A percentile compares a stretch with the other conserved stretches of the same genome.
Conservation (phyloP, 2,888 invertebrate genomes). For the Cacoxenus indagator region DNA sequence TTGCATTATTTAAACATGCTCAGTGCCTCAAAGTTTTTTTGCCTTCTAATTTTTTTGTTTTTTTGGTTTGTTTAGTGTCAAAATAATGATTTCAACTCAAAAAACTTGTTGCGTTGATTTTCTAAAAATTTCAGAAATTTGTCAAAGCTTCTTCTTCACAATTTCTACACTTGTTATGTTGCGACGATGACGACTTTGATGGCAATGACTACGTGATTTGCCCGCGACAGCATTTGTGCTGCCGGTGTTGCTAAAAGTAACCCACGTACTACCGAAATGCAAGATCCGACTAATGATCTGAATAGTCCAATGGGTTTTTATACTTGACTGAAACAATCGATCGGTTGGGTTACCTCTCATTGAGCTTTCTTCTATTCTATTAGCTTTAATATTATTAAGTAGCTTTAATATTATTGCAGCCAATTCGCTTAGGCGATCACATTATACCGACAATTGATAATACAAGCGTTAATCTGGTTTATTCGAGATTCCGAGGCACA, state of each 20-base stretch:
- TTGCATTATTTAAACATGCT: conserved; percentile 41
- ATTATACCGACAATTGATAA: no score
- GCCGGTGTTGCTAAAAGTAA: conserved; percentile 30
- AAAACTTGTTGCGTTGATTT: conserved; percentile 42
- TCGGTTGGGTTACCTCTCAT: no score
- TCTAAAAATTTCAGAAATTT: conserved; percentile 18
- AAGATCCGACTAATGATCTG: no score
- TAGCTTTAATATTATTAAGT: no score
- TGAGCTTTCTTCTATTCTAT: no score
- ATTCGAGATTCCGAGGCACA: no score
- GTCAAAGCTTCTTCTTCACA: neutral
- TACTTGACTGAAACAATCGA: no score
- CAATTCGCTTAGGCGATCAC: no score
- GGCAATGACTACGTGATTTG: neutral
- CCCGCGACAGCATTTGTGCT: neutral
- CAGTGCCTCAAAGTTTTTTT: neutral
- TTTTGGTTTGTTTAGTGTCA: neutral
- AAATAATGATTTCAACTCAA: conserved; percentile 19
- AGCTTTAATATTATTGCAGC: no score
- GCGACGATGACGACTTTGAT: neutral
- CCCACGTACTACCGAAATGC: conserved; percentile 44
- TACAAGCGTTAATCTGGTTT: no score
- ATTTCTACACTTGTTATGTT: neutral
- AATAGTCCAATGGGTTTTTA: no score
- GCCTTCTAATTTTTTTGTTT: neutral